phyloP scores from a whole-genome alignment of 2,113 vertebrate genomes.

The Platycercus adscitus region DNA sequence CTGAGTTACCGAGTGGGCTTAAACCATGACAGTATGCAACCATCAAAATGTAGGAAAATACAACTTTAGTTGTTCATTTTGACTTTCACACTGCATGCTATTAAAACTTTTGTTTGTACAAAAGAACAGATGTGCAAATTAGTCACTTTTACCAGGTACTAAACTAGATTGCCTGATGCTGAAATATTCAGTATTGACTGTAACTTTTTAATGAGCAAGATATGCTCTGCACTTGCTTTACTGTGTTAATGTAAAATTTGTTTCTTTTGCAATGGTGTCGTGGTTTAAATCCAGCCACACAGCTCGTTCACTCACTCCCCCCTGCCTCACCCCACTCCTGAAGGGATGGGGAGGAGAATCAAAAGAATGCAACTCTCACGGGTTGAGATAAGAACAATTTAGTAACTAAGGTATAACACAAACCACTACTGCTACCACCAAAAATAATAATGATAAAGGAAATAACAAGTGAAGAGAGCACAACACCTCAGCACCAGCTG shows the following conservation, averaged over 20 bases:
- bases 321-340: too few relatives aligned
- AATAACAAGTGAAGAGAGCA: too few relatives aligned
- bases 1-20: neutral
- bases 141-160: neutral
- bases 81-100: accelerated
- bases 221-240: neutral
- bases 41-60: neutral
- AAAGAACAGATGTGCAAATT: neutral
- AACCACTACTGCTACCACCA: too few relatives aligned
- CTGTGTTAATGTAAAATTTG: neutral
- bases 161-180: neutral
- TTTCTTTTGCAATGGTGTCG: neutral
- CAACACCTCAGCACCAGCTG: too few relatives aligned
- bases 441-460: too few relatives aligned
- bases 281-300: too few relatives aligned
- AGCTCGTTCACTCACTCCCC: too few relatives aligned
- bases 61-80: neutral
- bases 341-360: too few relatives aligned
- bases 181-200: neutral
- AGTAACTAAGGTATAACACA: too few relatives aligned
- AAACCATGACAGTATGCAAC: neutral
- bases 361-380: too few relatives aligned
- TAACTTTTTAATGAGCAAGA: neutral
- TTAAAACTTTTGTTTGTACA: neutral
- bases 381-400: too few relatives aligned